Evolutionary conservation across 2,888 invertebrate species (phyloP).

Genomic region (Oxystoma pomonae): DNA sequence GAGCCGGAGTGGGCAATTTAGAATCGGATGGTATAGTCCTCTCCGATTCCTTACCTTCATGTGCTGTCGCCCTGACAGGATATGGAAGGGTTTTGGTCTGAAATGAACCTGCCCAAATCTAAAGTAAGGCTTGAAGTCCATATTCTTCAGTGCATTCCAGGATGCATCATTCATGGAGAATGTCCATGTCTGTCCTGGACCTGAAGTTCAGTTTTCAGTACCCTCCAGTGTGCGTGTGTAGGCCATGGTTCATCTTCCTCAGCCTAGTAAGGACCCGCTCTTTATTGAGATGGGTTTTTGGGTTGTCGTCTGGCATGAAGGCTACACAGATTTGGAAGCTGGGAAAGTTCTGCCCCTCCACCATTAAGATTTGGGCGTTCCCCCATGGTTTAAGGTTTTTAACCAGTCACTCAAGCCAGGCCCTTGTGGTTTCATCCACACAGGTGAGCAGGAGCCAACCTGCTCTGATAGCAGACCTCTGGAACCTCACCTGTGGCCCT

Average conservation of each 20-base stretch:
- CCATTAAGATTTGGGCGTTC: neutral
- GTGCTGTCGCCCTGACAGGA: neutral
- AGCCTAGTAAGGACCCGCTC: neutral
- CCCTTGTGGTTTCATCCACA: neutral
- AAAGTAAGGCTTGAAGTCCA: neutral
- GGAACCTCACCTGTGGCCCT: slow-evolving; percentile 8
- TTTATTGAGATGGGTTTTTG: neutral
- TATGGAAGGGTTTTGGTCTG: neutral
- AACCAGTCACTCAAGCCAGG: slow-evolving; percentile 1
- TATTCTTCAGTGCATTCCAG: neutral
- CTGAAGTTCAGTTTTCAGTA: neutral
- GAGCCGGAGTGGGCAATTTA: neutral
- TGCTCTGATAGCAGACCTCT: slow-evolving; percentile 3
- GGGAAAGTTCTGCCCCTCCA: neutral
- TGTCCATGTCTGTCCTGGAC: neutral
- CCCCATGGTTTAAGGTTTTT: slow-evolving; percentile 1
- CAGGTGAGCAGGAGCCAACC: slow-evolving; percentile 12
- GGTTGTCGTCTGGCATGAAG: neutral
- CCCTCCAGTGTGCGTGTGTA: neutral
- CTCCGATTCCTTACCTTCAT: neutral
- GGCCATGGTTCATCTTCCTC: neutral
- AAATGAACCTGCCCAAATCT: neutral
- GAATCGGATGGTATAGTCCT: neutral
- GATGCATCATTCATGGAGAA: neutral
- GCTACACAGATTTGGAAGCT: neutral